Evolutionary conservation across 2,797 vertebrate species (phyloP), one percentile per base, ranked within the genome.

Genomic region (Gobionotothen gibberifrons): DNA sequence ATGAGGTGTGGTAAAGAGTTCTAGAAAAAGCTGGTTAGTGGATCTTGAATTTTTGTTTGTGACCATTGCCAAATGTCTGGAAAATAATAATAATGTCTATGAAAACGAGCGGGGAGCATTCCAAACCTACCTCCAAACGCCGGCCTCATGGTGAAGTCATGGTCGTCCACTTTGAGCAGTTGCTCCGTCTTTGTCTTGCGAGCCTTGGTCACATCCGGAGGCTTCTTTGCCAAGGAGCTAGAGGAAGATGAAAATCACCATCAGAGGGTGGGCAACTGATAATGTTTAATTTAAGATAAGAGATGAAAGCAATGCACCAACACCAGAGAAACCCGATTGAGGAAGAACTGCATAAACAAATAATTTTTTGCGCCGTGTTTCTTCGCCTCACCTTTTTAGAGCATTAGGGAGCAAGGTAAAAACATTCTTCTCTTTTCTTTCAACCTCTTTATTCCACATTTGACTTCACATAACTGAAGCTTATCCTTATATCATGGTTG

Each of bases 61-160:
- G 13, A 53, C 26, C 17, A 43, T 21, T 32, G 53, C 32, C 15
- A 44, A 61, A 39, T 22, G 16, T 17, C 32, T 36, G 16, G 6
- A 19, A 40, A 8, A 69, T 12, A 2, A 21, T 19, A 42, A 43
- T 22, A 7, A 9, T 36, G 32, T 36, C 6, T 10, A 16, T 8
- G 0, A 10, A n/a, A 14, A 47, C 5, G 4, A 16, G 6, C 26
- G 2, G 9, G 26, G 29, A 74, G 2, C 46, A 9, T 9, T 60
- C 11, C 7, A 61, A 61, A 71, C 81, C 83, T 89, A 98, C 98
- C 98, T 95, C 95, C 97, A 69, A 99, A 99, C 9, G 96, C 96
- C 0, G 98, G 98, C 72, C 98, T 94, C 97, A 98, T 98, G 83
- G 95, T 96, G 91, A 98, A 99, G 88, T 99, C 98, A 0, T 98